A percentile compares a stretch with the other conserved stretches of the same genome.
Evolutionary conservation across 2,113 vertebrate species (phyloP).

Genomic region (Clarias gariepinus): DNA sequence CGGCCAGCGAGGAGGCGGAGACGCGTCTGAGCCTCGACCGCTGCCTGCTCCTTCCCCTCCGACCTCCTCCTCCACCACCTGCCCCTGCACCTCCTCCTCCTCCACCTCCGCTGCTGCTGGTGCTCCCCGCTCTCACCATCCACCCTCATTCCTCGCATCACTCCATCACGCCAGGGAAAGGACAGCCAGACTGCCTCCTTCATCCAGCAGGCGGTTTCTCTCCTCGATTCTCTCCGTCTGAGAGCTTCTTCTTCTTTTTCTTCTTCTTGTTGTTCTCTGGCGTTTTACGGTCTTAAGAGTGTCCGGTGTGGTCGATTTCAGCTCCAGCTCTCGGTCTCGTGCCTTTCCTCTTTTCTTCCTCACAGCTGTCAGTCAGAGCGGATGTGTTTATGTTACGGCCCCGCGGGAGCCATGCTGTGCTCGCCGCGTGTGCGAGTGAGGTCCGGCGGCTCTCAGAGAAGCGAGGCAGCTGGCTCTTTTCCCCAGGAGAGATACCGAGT

Average conservation of each 20-base stretch:
- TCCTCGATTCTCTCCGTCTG: constrained; percentile 34
- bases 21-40: constrained; percentile 73
- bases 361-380: constrained; percentile 41
- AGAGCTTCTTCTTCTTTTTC: neutral
- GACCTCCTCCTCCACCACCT: constrained; percentile 51
- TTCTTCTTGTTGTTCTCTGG: constrained; percentile 2
- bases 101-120: constrained; percentile 63
- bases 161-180: constrained; percentile 69
- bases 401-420: constrained; percentile 41
- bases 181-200: constrained; percentile 68
- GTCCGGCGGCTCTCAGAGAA: constrained; percentile 10
- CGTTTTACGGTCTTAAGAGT: neutral
- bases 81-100: constrained; percentile 53
- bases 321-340: neutral
- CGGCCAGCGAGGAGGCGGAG: constrained; percentile 72
- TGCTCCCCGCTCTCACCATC: constrained; percentile 80
- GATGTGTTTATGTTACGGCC: constrained; percentile 38
- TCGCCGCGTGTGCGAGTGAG: neutral
- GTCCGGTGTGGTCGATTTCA: neutral
- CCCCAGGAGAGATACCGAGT: constrained; percentile 31
- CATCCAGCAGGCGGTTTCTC: constrained; percentile 66
- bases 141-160: constrained; percentile 79
- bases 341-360: neutral
- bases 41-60: constrained; percentile 67
- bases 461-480: neutral